Evolutionary conservation across 2,113 vertebrate genomes (phyloP), one percentile per base, ranked within the genome.

Genomic region (Petromus typicus): DNA sequence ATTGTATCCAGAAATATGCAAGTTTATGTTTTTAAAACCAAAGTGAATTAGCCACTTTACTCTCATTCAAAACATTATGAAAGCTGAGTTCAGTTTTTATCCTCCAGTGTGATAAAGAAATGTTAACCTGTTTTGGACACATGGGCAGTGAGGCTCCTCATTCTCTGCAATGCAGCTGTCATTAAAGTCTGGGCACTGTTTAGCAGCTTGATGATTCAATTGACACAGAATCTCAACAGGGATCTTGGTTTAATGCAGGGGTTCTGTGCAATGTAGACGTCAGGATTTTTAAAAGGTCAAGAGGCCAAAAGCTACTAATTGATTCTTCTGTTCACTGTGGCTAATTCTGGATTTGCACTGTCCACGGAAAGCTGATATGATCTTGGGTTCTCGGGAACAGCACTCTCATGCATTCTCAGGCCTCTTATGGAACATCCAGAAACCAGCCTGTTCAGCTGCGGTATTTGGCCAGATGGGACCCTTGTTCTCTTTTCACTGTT

Each of bases 321-420:
- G 73, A 92, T 92, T 93, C 59, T 89, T 93, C 30, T 61, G n/a
- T 63, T 96, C 95, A 92, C 17, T 48, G 5, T 27, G 48, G 69
- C 37, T 91, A 95, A 86, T 83, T 82, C 85, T 97, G 89, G 45
- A 91, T 69, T 95, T 91, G 66, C 79, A 59, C 34, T 56, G 40
- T 94, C 92, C 95, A 92, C 54, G 88, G 18, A 96, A 86, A 90
- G 37, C 83, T 87, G 64, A 66, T 87, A 73, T 90, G 63, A 69
- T 54, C 71, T 43, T 61, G 63, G 27, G 37, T 59, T 80, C 63
- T 69, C 34, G 96, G 73, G 88, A 76, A 85, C 43, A 57, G 16
- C n/a, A 11, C 34, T 91, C 14, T 87, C 59, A 18, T 32, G 16
- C 7, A 56, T 63, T 51, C 73, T 51, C 45, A 73, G 56, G 79